Evolutionary conservation across 1,140 invertebrate species (phyloP), one percentile per base, ranked within the genome.

Genomic region (Whitmania pigra): DNA sequence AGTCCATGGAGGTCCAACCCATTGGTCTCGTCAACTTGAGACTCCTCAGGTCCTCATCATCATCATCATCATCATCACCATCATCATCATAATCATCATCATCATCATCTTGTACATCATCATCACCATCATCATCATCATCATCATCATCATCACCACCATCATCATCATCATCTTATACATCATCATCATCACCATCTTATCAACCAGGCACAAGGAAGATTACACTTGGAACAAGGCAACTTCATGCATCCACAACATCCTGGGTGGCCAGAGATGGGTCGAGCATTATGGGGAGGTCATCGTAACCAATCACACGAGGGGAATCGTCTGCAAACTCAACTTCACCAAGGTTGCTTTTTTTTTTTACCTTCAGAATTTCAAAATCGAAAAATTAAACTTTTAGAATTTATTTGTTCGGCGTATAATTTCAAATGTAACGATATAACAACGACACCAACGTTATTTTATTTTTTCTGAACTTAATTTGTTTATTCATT

Each of bases 251-350:
- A 89, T 92, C 2, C 90, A 92, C 79, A 92, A 91, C 79, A 79
- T 92, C 74, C 90, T 92, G 79, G 87, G 88, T 55, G 88, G 88
- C 6, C 88, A 90, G 78, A 82, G 90, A 53, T 92, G 89, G 88
- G 90, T 91, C 54, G 90, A 92, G 80, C 88, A 91, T 79, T 92
- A 91, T 80, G 90, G 90, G 2, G 90, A 92, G 79, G 86, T 91
- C 81, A 85, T 86, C 75, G 89, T 92, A 71, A 85, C 83, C 2
- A 83, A 83, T 74, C 75, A 73, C 67, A 78, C 77, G 71, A 86
- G 85, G 73, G 85, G 84, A 11, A 86, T 90, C 63, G 83, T 85
- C 0, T 90, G 89, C 81, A 91, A 90, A 82, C 83, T 92, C 6
- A 90, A 88, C 54, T 92, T 92, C 83, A 86, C 88, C 2, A 91